Conservation (phyloP, 2,113 vertebrate species). For the Psittacula cyanocephala region DNA sequence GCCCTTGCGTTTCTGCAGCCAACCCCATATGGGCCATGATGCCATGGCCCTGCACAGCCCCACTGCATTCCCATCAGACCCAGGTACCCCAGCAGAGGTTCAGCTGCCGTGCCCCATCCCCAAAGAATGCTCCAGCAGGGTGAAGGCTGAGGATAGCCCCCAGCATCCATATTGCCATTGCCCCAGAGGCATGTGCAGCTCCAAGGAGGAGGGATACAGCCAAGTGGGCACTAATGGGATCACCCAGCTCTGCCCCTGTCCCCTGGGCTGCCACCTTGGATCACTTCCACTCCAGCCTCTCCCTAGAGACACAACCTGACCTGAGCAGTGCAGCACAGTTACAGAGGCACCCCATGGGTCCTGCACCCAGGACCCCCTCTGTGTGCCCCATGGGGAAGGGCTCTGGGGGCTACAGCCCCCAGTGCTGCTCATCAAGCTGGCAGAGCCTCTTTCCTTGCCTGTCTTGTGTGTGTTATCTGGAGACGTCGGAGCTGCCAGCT, state of each 20-base stretch:
- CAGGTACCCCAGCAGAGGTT: background rate
- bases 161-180: rapidly evolving
- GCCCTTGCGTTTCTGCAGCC: background rate
- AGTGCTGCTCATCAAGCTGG: rapidly evolving
- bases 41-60: background rate
- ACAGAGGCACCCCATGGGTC: background rate
- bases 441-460: conserved; percentile 13
- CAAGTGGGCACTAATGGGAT: rapidly evolving
- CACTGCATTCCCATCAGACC: background rate
- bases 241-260: background rate
- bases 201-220: rapidly evolving
- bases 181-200: background rate
- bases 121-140: rapidly evolving
- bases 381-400: background rate
- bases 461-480: background rate
- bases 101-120: rapidly evolving
- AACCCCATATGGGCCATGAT: background rate
- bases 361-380: background rate
- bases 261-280: background rate
- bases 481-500: conserved; percentile 52
- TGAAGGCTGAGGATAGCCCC: background rate
- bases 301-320: background rate
- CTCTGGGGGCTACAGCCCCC: background rate
- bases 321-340: background rate
- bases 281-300: background rate